Base-by-base conservation (phyloP, 2,888 invertebrate genomes). In the Troilus luridus region DNA sequence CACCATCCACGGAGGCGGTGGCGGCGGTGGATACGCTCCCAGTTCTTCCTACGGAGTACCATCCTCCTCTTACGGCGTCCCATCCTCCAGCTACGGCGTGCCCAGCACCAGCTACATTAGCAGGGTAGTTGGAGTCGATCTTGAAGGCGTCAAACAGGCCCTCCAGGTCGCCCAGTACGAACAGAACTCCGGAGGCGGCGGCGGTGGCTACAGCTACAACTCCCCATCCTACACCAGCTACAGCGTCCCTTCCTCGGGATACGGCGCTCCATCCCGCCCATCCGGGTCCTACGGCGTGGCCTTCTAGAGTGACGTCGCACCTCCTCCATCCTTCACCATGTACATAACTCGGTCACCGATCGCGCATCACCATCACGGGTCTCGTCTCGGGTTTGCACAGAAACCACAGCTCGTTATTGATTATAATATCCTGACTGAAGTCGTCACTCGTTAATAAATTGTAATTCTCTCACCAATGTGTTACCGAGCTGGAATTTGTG, bases 161-260 rank as follows among this genome's bases (percentile, higher is more conserved):
- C 97, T 98, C 94, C 97, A 98, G 94, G 97, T 98, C 92, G 98
- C 98, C 85, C 97, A 98, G 94, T 97, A 96, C 95, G 96, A 96
- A 93, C 97, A 97, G 95, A 94, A 95, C 92, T 95, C 95, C 94
- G 95, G 95, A 93, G 95, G 95, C 92, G 93, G 95, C 93, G 94
- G 93, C 91, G 94, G 94, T 91, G 93, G 93, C 60, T 93, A 93
- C 92, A 94, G 95, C 19, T 94, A 94, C 92, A 94, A 94, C 58
- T 93, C 92, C 56, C 94, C 94, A 92, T 92, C 92, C 58, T 93
- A 93, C 90, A 92, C 93, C 67, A 85, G 90, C 88, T 90, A 90
- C 90, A 81, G 91, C 58, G 96, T 95, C 92, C 96, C 95, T 88
- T 95, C 96, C 92, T 94, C 95, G 89, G 95, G 95, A 90, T 95